Conservation (phyloP, 2,888 invertebrate genomes). For the Diloba caeruleocephala region DNA sequence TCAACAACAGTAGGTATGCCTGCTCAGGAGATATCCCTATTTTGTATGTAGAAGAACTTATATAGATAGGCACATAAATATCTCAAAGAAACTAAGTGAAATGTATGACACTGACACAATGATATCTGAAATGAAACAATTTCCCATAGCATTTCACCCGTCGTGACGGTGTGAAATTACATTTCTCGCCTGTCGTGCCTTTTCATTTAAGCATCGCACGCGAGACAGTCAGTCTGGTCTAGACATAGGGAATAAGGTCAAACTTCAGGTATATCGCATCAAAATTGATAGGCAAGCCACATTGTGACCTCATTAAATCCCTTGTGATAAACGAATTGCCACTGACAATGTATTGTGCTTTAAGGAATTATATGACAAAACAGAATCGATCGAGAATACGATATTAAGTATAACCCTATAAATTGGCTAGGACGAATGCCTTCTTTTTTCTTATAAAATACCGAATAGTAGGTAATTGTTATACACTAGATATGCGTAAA, state of each 20-base stretch:
- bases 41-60: conserved; percentile 2
- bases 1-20: too few relatives aligned
- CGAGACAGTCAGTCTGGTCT: conserved; percentile 53
- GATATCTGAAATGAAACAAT: conserved; percentile 48
- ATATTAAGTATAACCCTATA: too few relatives aligned
- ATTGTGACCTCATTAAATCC: conserved; percentile 28
- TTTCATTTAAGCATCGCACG: conserved; percentile 54
- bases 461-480: too few relatives aligned
- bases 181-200: conserved; percentile 49
- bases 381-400: too few relatives aligned
- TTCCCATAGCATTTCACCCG: conserved; percentile 54
- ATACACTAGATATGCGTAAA: too few relatives aligned
- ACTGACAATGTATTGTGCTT: neutral
- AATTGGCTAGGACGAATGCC: too few relatives aligned
- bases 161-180: conserved; percentile 56
- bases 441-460: too few relatives aligned
- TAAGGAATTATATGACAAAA: neutral
- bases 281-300: conserved; percentile 8
- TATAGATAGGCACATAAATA: conserved; percentile 30
- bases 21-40: too few relatives aligned
- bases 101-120: conserved; percentile 49
- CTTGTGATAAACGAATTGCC: conserved; percentile 10
- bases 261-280: conserved; percentile 33
- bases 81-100: conserved; percentile 33
- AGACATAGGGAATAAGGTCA: conserved; percentile 52